Evolutionary conservation across 2,888 invertebrate species (phyloP).

Genomic region (Mactromeris polynyma): DNA sequence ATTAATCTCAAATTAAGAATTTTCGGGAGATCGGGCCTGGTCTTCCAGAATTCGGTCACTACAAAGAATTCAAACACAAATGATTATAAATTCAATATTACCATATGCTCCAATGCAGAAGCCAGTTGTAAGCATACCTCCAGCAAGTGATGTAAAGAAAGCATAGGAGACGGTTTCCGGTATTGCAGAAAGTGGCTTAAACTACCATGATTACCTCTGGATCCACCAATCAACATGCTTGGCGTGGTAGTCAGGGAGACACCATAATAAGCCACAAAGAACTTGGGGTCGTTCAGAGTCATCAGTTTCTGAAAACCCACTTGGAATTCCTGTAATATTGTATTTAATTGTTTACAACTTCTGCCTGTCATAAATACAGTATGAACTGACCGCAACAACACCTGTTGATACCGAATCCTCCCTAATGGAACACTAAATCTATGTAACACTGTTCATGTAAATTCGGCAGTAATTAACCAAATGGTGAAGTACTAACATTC

Average conservation of each 20-base stretch:
- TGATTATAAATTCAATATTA: background rate
- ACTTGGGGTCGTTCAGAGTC: constrained; percentile 35
- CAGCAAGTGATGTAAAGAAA: constrained; percentile 39
- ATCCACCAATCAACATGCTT: constrained; percentile 42
- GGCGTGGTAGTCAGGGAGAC: background rate
- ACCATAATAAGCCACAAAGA: constrained; percentile 40
- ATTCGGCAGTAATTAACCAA: no score
- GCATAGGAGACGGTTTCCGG: constrained; percentile 8
- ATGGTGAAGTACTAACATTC: no score
- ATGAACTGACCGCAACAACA: no score
- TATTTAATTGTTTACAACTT: background rate
- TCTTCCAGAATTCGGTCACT: no score
- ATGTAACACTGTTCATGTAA: no score
- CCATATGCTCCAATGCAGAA: constrained; percentile 49
- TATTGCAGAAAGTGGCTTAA: constrained; percentile 33
- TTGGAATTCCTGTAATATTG: constrained; percentile 34
- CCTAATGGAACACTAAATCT: no score
- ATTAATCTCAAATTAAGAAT: no score
- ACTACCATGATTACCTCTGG: constrained; percentile 33
- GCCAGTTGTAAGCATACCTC: constrained; percentile 31
- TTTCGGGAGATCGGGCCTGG: no score
- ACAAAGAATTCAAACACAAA: no score
- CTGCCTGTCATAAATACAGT: no score
- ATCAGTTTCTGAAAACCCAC: constrained; percentile 40
- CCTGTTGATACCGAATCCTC: no score